phyloP scores from a whole-genome alignment of 1,140 invertebrate genomes.

The Pseudoatta argentina region DNA sequence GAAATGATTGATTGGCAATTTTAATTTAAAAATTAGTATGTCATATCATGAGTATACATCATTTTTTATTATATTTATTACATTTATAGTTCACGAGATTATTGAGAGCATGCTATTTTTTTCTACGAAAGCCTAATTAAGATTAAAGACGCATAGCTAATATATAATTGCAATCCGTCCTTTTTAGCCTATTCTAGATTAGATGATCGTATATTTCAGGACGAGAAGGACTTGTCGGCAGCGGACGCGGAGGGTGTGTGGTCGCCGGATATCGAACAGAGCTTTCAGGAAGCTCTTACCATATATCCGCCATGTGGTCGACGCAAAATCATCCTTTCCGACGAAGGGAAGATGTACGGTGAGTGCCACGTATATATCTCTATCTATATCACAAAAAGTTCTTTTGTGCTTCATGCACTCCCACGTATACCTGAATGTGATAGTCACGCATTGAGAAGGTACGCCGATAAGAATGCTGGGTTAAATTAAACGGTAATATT shows the following conservation, averaged over 20 bases:
- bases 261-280: slow-evolving; percentile 99
- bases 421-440: background rate
- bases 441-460: background rate
- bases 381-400: background rate
- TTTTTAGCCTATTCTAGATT: background rate
- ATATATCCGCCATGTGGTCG: slow-evolving; percentile 99
- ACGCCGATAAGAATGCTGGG: background rate
- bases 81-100: background rate
- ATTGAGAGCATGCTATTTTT: background rate
- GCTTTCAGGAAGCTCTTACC: slow-evolving; percentile 99
- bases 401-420: slow-evolving; percentile 3
- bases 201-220: slow-evolving; percentile 87
- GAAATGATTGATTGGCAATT: background rate
- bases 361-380: slow-evolving; percentile 88
- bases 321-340: slow-evolving; percentile 99
- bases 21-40: slow-evolving; percentile 1
- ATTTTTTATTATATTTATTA: background rate
- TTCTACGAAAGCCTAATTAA: background rate
- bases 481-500: background rate
- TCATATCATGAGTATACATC: background rate
- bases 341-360: slow-evolving; percentile 99
- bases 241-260: slow-evolving; percentile 99
- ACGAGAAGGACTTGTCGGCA: slow-evolving; percentile 95
- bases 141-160: background rate
- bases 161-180: slow-evolving; percentile 28